Percentiles rank a stretch among this genome's conserved stretches.
Conservation (phyloP, 1,140 invertebrate species). For the Physella acuta region DNA sequence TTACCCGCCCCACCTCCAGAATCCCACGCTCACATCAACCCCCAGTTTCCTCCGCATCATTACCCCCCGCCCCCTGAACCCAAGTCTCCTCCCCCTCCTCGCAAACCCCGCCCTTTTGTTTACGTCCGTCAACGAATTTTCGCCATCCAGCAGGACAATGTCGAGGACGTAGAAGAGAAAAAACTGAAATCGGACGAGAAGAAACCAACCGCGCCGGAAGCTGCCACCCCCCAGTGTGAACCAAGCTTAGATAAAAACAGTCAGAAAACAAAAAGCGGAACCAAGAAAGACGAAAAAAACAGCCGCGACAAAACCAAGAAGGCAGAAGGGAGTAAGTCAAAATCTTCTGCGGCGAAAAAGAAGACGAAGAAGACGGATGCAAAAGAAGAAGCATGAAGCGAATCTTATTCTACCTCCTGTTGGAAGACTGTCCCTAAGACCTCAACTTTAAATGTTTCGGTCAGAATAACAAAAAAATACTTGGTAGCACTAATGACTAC, state of each 20-base stretch:
- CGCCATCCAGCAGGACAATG: conserved; percentile 53
- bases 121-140: conserved; percentile 48
- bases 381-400: too few species aligned
- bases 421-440: too few species aligned
- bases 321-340: too few species aligned
- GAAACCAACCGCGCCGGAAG: too few species aligned
- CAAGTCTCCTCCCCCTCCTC: conserved; percentile 30
- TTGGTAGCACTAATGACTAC: too few species aligned
- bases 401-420: too few species aligned
- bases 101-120: conserved; percentile 49
- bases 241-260: neutral
- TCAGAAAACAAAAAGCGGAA: neutral
- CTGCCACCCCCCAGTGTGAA: neutral
- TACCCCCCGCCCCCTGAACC: conserved; percentile 32
- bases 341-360: too few species aligned
- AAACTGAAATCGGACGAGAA: conserved; percentile 22
- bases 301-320: too few species aligned
- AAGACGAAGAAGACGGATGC: too few species aligned
- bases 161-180: conserved; percentile 34
- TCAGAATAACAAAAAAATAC: too few species aligned
- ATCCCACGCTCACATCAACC: neutral
- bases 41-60: conserved; percentile 24
- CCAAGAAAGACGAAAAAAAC: conserved; percentile 17
- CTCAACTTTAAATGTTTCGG: too few species aligned
- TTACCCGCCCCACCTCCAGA: neutral